Evolutionary conservation across 2,888 invertebrate species (phyloP), one percentile per base, ranked within the genome.

Genomic region (Pachymerium ferrugineum): DNA sequence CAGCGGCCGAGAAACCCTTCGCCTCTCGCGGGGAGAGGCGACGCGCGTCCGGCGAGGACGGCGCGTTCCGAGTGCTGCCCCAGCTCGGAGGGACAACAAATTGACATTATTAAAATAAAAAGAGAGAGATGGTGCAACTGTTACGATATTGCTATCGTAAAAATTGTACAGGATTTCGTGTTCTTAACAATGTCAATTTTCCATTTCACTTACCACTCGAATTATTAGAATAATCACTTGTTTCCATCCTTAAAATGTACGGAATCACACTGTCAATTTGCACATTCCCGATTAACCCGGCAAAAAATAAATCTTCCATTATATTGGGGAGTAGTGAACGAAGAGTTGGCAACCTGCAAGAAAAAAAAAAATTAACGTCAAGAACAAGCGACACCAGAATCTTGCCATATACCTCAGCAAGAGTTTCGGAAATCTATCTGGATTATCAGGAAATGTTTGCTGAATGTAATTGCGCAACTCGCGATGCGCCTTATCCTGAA

Each of bases 251-350:
- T 78, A 98, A 86, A 80, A 98, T 90, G 79, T 86, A 94, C 30
- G 97, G 97, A 83, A 98, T 92, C 78, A 97, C 92, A 80, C 92
- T 93, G 81, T 97, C 95, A 75, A 98, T 95, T 84, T 94, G 93
- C 79, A 97, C 92, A 82, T 91, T 92, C 4, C 95, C 96, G 70
- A 95, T 89, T 76, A 96, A 87, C 72, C 92, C 93, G 3, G 93
- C 90, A 81, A 97, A 96, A 86, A 96, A 96, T 73, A 96, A 86
- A 80, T 96, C 95, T 83, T 96, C 96, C 73, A 96, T 85, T 19
- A 82, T 79, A 10, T 76, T 76, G 1, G 91, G 89, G 74, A 90
- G 88, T 81, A 84, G 78, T 91, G 88, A 77, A 85, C 84, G 85
- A 83, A 81, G 77, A 85, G 85, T 79, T n/a, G 88, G 86, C 75